Base-by-base conservation (phyloP, 2,888 invertebrate species). In the Ptilodon capucinus region DNA sequence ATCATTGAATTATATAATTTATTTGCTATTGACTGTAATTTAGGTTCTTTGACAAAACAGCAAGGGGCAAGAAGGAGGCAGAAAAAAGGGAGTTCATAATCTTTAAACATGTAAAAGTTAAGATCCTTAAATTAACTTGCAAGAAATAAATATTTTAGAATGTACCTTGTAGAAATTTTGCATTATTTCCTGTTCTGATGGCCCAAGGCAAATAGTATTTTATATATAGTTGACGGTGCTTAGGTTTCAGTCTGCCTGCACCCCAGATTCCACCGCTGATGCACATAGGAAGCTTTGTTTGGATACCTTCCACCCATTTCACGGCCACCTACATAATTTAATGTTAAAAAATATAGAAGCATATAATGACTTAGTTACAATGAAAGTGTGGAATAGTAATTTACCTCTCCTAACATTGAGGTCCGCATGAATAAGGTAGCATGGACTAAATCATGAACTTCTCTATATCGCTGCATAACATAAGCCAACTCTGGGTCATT, bases 221-320 rank as follows among this genome's bases (percentile, higher is more conserved):
- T 0, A 94, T 73, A 78, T 98, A 99, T 42, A 95, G 88, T 64
- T 94, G 89, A 40, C 97, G 92, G 75, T 98, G 97, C 72, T 96
- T 97, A 46, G 97, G 95, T 67, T 94, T 94, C 11, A 99, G 91
- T 62, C 99, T 92, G 11, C 95, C 90, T 1, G 98, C 97, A 9
- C 99, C 99, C 92, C 98, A 97, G 47, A 99, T 92, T 0, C 97
- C 99, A 16, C 97, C 99, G 43, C 95, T 94, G 52, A 97, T 92
- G 76, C 99, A 99, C 99, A 99, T 99, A 0, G 99, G 99, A 19
- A 99, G 89, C 42, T 94, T 95, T 9, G 96, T 97, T 86, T 99
- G 99, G 48, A 99, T 93, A 0, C 96, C 99, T 92, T 99, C 99
- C 41, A 99, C 94, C 98, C 99, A 99, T 90, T 99, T 99, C 4